Conservation (phyloP, 2,888 invertebrate genomes). For the Epinotia nisella region DNA sequence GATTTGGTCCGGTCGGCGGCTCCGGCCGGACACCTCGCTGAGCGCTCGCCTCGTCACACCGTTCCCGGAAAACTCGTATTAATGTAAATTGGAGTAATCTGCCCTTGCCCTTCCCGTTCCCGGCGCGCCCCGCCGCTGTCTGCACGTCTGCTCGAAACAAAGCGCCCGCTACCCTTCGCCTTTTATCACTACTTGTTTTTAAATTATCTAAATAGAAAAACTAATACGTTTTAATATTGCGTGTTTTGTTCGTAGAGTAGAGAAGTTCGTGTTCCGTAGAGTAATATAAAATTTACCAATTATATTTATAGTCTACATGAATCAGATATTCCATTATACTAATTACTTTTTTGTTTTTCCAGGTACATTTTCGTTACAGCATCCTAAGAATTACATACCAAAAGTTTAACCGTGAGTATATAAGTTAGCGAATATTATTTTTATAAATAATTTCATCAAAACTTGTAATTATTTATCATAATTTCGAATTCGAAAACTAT, state of each 20-base stretch:
- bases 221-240: constrained; percentile 14
- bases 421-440: constrained; percentile 21
- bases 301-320: no score
- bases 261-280: no score
- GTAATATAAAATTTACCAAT: background rate
- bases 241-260: constrained; percentile 3
- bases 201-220: constrained; percentile 31
- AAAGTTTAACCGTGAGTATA: constrained; percentile 17
- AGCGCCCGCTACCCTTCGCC: constrained; percentile 45
- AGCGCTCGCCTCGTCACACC: constrained; percentile 55
- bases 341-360: constrained; percentile 13
- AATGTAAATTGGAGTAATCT: constrained; percentile 74
- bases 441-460: constrained; percentile 30
- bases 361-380: constrained; percentile 28
- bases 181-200: constrained; percentile 42
- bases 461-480: constrained; percentile 33
- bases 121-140: constrained; percentile 47
- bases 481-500: constrained; percentile 34
- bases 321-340: background rate
- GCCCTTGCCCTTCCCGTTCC: constrained; percentile 63
- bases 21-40: constrained; percentile 41
- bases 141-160: constrained; percentile 47
- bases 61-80: constrained; percentile 68
- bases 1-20: constrained; percentile 61
- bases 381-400: background rate